These are phyloP conservation scores for Luidia sarsii DNA, from an alignment of 53 echinoderm and acorn worm genomes.

Conservation along the genomic window DNA sequence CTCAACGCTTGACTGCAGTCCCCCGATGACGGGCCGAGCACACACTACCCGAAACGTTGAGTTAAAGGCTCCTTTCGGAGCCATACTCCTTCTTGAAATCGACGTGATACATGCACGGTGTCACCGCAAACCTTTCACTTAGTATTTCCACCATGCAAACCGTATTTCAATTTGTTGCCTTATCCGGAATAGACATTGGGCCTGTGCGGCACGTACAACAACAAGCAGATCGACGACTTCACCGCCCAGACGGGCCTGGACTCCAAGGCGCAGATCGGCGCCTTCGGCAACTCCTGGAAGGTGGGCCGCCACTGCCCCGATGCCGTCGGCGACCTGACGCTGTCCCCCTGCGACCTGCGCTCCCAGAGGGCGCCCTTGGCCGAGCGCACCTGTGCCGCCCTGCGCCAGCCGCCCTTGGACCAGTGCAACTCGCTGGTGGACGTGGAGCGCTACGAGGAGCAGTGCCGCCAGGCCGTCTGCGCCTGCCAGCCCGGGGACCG, in stretches of 20 bases:
- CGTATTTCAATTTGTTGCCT: too few relatives aligned
- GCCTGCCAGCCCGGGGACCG: conserved; percentile 57
- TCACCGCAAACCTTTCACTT: too few relatives aligned
- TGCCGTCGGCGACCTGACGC: conserved; percentile 19
- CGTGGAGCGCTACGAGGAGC: conserved; percentile 68
- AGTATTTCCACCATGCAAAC: too few relatives aligned
- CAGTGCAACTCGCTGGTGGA: conserved; percentile 61
- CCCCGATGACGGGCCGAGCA: too few relatives aligned
- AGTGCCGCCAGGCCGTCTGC: conserved; percentile 79
- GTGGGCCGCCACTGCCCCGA: conserved; percentile 66
- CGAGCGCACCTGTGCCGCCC: conserved; percentile 46
- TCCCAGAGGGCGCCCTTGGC: conserved; percentile 65
- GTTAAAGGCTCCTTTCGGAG: too few relatives aligned
- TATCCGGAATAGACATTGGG: conserved; percentile 64
- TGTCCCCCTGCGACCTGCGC: conserved; percentile 57
- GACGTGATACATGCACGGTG: too few relatives aligned
- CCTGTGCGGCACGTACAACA: conserved; percentile 69
- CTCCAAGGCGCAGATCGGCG: conserved; percentile 64
- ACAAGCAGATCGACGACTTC: conserved; percentile 69
- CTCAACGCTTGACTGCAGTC: too few relatives aligned
- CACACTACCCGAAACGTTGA: too few relatives aligned
- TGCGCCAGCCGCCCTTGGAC: conserved; percentile 52
- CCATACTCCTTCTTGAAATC: too few relatives aligned
- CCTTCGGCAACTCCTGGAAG: conserved; percentile 94
- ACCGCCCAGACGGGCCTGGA: conserved; percentile 54